These are phyloP conservation scores for Habrosyne pyritoides DNA, from an alignment of 2,888 invertebrate species.

Conservation along the genomic window DNA sequence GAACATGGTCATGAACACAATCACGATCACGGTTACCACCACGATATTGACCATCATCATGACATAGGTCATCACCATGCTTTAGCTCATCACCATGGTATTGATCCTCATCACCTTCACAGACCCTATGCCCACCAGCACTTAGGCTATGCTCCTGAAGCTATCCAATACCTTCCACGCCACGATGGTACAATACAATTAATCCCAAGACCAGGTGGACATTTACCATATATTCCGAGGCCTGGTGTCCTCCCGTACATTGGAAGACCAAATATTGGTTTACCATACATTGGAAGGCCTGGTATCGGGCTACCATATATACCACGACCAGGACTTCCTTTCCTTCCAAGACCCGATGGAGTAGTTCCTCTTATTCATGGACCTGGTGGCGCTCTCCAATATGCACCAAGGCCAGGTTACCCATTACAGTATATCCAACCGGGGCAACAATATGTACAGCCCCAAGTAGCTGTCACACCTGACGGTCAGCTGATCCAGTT, in stretches of 20 bases:
- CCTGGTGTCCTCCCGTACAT: background rate
- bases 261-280: background rate
- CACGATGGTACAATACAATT: background rate
- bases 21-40: background rate
- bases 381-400: background rate
- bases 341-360: background rate
- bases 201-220: conserved; percentile 1
- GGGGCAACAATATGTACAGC: background rate
- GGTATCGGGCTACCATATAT: conserved; percentile 1
- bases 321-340: background rate
- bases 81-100: background rate
- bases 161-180: background rate
- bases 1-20: background rate
- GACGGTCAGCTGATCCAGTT: background rate
- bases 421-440: background rate
- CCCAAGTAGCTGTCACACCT: background rate
- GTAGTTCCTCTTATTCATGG: background rate
- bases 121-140: background rate
- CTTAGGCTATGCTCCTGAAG: background rate
- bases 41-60: background rate
- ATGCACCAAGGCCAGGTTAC: background rate
- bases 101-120: background rate
- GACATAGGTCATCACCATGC: conserved; percentile 1
- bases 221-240: background rate
- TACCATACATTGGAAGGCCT: background rate